These are phyloP conservation scores for Larimichthys crocea DNA, from an alignment of 2,113 vertebrate species.

Conservation along the genomic window DNA sequence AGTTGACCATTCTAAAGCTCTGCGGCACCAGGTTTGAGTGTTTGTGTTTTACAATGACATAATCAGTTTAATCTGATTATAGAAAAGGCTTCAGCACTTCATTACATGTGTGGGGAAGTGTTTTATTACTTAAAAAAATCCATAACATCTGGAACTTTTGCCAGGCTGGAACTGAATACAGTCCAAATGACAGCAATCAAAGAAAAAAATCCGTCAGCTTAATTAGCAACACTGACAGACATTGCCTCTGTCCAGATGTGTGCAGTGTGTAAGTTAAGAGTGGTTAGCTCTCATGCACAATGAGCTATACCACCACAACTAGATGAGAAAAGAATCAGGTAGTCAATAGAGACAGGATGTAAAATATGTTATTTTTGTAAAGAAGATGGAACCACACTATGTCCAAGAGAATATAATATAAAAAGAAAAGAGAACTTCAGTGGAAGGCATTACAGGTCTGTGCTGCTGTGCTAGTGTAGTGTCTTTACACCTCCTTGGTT, in stretches of 20 bases:
- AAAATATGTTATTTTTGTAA: slow-evolving; percentile 58
- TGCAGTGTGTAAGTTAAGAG: not conserved
- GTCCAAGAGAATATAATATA: slow-evolving; percentile 28
- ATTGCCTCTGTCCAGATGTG: not conserved
- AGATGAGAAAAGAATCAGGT: slow-evolving; percentile 43
- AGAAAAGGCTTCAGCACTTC: not conserved
- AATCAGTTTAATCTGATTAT: not conserved
- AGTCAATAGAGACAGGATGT: slow-evolving; percentile 6
- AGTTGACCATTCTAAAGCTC: not conserved
- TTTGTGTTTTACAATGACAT: not conserved
- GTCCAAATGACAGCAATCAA: not conserved
- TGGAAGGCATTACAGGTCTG: not conserved
- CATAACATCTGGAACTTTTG: slow-evolving; percentile 13
- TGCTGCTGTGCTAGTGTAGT: slow-evolving; percentile 19
- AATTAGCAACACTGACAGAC: not conserved
- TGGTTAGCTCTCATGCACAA: slow-evolving; percentile 11
- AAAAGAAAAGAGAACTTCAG: slow-evolving; percentile 7
- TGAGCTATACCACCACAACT: slow-evolving; percentile 9
- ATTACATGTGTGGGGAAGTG: not conserved
- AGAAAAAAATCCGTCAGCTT: not conserved
- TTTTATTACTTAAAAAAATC: not conserved
- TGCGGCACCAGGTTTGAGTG: not conserved
- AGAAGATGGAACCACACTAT: slow-evolving; percentile 15
- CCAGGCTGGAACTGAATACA: slow-evolving; percentile 36
- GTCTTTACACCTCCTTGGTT: slow-evolving; percentile 28